Conservation (phyloP, 2,113 vertebrate species). For the Osmerus eperlanus region DNA sequence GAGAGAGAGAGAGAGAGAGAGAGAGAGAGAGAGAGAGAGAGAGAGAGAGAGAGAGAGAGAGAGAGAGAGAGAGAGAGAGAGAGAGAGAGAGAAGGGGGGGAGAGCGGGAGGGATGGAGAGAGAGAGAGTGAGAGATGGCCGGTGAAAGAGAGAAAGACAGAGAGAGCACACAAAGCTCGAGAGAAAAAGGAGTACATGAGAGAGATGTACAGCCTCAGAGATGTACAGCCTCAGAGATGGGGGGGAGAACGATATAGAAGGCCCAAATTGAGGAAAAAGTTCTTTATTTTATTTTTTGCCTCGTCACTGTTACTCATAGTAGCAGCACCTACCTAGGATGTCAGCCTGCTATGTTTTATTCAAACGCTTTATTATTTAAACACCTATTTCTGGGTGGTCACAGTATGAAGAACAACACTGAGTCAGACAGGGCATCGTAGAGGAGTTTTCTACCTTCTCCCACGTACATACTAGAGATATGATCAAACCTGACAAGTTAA, state of each 20-base stretch:
- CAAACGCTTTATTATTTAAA: background rate
- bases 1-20: background rate
- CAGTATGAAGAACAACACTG: background rate
- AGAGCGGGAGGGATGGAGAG: background rate
- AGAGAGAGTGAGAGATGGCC: background rate
- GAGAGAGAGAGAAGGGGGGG: background rate
- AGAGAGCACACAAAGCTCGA: background rate
- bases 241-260: background rate
- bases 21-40: background rate
- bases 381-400: background rate
- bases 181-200: background rate
- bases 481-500: background rate
- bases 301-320: background rate
- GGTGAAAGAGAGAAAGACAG: background rate
- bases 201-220: background rate
- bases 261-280: background rate
- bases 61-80: constrained; percentile 14
- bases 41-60: constrained; percentile 15
- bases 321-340: background rate
- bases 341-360: constrained; percentile 1
- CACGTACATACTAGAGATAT: background rate
- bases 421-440: background rate
- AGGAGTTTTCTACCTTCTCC: background rate
- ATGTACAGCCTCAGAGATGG: background rate
- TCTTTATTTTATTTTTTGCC: background rate